A percentile compares a stretch with the other conserved stretches of the same genome.
phyloP scores from a whole-genome alignment of 1,140 invertebrate genomes.

The Gryon sp. region DNA sequence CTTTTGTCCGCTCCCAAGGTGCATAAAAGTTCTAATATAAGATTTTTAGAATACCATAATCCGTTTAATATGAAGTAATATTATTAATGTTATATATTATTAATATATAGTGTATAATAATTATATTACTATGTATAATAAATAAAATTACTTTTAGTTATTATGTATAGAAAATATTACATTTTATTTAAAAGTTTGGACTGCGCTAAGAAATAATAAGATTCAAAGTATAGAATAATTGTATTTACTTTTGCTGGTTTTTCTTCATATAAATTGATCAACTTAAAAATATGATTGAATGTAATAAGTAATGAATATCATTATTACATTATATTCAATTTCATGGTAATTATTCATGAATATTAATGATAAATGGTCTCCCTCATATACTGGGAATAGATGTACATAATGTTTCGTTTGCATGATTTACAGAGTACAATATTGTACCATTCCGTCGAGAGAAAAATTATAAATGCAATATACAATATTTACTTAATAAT shows the following conservation, averaged over 20 bases:
- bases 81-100: no score
- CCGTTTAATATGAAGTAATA: no score
- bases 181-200: background rate
- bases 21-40: no score
- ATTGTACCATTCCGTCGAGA: conserved; percentile 20
- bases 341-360: conserved; percentile 44
- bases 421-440: conserved; percentile 9
- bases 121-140: no score
- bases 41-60: no score
- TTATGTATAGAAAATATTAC: background rate
- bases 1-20: no score
- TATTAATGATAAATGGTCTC: conserved; percentile 54
- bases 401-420: conserved; percentile 40
- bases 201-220: conserved; percentile 46
- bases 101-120: no score
- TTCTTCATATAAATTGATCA: conserved; percentile 69
- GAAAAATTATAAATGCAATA: conserved; percentile 61
- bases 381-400: conserved; percentile 54
- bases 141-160: no score
- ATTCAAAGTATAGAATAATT: conserved; percentile 68
- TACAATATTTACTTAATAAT: conserved; percentile 56
- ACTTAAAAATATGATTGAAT: conserved; percentile 71
- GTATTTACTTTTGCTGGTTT: conserved; percentile 70
- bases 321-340: conserved; percentile 58
- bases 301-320: conserved; percentile 66